phyloP scores from a whole-genome alignment of 2,888 invertebrate species.

The Melanchra persicariae region DNA sequence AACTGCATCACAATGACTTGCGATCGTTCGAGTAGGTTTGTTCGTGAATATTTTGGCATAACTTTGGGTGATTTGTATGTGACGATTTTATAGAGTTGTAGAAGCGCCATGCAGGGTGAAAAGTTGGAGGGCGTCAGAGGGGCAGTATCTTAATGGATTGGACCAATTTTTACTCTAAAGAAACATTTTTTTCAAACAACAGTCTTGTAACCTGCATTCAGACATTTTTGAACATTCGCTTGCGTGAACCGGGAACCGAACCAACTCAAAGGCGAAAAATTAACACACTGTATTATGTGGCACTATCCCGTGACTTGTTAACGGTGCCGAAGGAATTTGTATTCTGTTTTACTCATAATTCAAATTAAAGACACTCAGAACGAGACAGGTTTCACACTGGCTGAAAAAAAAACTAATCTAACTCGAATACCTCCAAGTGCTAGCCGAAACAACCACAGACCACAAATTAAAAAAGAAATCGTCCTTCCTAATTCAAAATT shows the following conservation, averaged over 20 bases:
- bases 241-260: too few relatives aligned
- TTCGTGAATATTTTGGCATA: constrained; percentile 40
- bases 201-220: too few relatives aligned
- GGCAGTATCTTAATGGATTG: background rate
- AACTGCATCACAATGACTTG: constrained; percentile 70
- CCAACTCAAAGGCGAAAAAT: too few relatives aligned
- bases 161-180: background rate
- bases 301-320: too few relatives aligned
- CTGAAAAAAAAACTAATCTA: background rate
- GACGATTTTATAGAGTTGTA: constrained; percentile 3
- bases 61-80: constrained; percentile 33
- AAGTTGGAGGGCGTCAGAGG: background rate
- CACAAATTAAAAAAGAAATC: constrained; percentile 18
- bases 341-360: background rate
- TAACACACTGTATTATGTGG: too few relatives aligned
- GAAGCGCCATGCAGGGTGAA: background rate
- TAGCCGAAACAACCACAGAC: too few relatives aligned
- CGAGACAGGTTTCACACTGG: background rate
- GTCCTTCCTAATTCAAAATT: constrained; percentile 31
- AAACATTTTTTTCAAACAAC: background rate
- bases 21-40: constrained; percentile 39
- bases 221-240: too few relatives aligned
- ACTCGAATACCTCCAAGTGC: background rate
- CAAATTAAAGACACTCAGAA: background rate
- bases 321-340: too few relatives aligned